Evolutionary conservation across 2,113 vertebrate species (phyloP).

Genomic region (Cebus imitator): DNA sequence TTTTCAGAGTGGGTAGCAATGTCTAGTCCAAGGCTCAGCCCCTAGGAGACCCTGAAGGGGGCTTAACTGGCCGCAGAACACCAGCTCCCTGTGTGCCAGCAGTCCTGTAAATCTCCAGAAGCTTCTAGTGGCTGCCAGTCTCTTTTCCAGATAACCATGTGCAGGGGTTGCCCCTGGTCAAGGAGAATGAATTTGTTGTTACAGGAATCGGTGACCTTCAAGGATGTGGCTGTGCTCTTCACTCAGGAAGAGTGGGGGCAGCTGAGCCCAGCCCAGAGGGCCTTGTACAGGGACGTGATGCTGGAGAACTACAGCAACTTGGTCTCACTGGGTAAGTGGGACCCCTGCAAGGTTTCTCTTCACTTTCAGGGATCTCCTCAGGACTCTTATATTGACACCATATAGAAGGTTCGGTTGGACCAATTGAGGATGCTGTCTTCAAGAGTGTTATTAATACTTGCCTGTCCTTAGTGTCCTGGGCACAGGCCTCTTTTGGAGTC

Average conservation of each 20-base stretch:
- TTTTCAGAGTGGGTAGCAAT: not conserved
- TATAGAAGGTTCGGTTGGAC: not conserved
- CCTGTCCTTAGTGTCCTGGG: not conserved
- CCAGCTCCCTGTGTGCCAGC: not conserved
- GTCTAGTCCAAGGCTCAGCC: not conserved
- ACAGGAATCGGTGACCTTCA: slow-evolving; percentile 68
- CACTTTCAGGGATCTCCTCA: too few relatives aligned
- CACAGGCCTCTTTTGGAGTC: not conserved
- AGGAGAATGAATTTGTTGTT: slow-evolving; percentile 19
- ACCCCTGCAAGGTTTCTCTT: not conserved
- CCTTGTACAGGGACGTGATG: slow-evolving; percentile 68
- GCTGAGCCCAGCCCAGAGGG: slow-evolving; percentile 61
- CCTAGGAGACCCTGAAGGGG: not conserved
- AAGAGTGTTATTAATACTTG: not conserved
- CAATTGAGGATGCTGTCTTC: not conserved
- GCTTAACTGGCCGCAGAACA: not conserved
- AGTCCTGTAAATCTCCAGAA: rapidly evolving
- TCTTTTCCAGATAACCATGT: not conserved
- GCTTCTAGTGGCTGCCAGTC: not conserved
- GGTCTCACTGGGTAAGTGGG: slow-evolving; percentile 54
- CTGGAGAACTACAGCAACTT: slow-evolving; percentile 69
- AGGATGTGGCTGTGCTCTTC: slow-evolving; percentile 71
- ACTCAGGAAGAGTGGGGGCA: slow-evolving; percentile 68
- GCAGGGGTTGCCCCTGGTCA: not conserved
- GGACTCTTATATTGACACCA: not conserved